Evolutionary conservation across 2,797 vertebrate genomes (phyloP).

Genomic region (Pipistrellus pipistrellus): DNA sequence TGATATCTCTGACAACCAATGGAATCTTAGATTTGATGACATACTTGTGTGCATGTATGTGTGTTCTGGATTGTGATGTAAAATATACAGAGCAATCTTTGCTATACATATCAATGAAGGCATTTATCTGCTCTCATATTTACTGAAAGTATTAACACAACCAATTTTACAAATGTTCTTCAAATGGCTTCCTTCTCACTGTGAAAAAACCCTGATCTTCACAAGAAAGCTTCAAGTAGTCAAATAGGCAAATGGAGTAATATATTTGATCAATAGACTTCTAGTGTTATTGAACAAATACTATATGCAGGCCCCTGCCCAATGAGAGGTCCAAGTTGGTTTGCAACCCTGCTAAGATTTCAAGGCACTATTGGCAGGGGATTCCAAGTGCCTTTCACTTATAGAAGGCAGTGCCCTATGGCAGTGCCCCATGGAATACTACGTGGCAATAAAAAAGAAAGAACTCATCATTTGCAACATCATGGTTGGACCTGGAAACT

Average conservation of each 20-base stretch:
- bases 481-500: too few relatives aligned
- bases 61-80: background rate
- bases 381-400: background rate
- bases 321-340: background rate
- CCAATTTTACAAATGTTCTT: background rate
- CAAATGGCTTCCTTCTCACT: constrained; percentile 39
- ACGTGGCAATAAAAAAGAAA: too few relatives aligned
- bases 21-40: constrained; percentile 1
- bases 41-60: background rate
- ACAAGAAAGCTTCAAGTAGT: background rate
- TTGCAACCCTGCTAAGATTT: background rate
- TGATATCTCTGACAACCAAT: background rate
- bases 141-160: constrained; percentile 19
- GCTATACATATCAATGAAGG: background rate
- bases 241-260: background rate
- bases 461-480: too few relatives aligned
- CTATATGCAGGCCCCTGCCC: background rate
- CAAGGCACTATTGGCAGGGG: background rate
- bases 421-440: too few relatives aligned
- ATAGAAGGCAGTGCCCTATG: background rate
- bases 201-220: background rate
- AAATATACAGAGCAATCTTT: constrained; percentile 35
- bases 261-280: background rate
- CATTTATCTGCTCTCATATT: background rate
- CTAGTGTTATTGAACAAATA: background rate